These are phyloP conservation scores for Ferrisia virgata DNA, from an alignment of 2,888 invertebrate genomes.

Conservation along the genomic window DNA sequence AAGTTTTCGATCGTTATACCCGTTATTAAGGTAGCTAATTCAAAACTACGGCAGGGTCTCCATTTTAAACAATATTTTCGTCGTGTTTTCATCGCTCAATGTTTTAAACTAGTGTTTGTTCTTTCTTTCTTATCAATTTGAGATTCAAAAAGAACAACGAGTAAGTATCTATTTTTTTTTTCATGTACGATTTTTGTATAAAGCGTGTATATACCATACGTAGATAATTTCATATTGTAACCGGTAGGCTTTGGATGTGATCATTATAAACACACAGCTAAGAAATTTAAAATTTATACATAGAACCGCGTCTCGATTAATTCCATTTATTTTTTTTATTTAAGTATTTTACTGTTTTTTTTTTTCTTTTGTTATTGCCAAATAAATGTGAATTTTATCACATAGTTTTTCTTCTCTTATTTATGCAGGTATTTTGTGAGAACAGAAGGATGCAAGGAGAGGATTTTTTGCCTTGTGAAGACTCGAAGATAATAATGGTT, in stretches of 20 bases:
- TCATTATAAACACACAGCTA: background rate
- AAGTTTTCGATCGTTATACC: background rate
- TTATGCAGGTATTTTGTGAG: background rate
- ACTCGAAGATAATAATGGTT: background rate
- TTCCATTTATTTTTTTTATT: background rate
- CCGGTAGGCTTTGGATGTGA: background rate
- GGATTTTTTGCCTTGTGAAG: background rate
- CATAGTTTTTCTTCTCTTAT: background rate
- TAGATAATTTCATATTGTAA: no score
- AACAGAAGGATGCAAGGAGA: background rate
- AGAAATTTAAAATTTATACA: background rate
- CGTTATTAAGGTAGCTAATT: background rate
- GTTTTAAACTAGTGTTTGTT: background rate
- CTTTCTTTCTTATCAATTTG: background rate
- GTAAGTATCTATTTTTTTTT: no score
- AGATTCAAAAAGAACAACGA: background rate
- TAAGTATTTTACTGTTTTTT: background rate
- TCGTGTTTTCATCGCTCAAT: background rate
- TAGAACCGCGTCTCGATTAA: background rate
- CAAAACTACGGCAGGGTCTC: background rate
- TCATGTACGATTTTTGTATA: background rate
- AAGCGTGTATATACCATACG: background rate
- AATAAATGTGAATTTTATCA: background rate
- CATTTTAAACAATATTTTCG: background rate
- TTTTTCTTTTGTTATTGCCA: background rate